phyloP scores from a whole-genome alignment of 2,797 vertebrate genomes.

The Hafferia zeledoni region DNA sequence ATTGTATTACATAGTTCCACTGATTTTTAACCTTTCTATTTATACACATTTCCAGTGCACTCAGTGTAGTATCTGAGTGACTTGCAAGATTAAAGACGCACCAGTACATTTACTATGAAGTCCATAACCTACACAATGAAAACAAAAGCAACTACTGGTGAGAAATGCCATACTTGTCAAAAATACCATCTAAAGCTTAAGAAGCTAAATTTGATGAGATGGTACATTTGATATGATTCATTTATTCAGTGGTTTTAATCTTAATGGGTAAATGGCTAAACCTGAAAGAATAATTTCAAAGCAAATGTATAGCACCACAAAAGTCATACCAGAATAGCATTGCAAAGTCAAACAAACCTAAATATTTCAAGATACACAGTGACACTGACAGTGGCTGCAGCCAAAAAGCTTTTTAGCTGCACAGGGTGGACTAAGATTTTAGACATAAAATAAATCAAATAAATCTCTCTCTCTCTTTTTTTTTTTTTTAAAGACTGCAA shows the following conservation, averaged over 20 bases:
- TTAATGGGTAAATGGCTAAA: conserved; percentile 5
- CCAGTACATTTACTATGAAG: neutral
- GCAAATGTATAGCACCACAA: neutral
- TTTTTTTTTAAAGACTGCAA: neutral
- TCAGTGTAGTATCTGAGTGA: neutral
- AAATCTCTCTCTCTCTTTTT: no score
- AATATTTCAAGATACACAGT: neutral
- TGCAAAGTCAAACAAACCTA: conserved; percentile 11
- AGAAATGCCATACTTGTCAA: conserved; percentile 1
- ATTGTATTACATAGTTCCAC: neutral
- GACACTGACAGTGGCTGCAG: neutral
- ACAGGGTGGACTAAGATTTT: neutral
- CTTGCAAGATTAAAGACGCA: conserved; percentile 8
- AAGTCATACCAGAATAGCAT: neutral
- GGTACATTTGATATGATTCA: neutral
- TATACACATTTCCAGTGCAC: neutral
- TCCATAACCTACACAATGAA: neutral
- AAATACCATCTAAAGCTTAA: neutral
- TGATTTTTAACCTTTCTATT: conserved; percentile 8
- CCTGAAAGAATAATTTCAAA: conserved; percentile 34
- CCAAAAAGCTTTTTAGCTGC: conserved; percentile 24
- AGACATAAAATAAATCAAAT: neutral
- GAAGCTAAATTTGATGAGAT: conserved; percentile 14
- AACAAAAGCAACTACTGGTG: neutral
- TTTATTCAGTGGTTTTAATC: neutral